Percentiles rank a stretch among this genome's conserved stretches.
Evolutionary conservation across 2,888 invertebrate genomes (phyloP).

Genomic region (Stratiomys singularior): DNA sequence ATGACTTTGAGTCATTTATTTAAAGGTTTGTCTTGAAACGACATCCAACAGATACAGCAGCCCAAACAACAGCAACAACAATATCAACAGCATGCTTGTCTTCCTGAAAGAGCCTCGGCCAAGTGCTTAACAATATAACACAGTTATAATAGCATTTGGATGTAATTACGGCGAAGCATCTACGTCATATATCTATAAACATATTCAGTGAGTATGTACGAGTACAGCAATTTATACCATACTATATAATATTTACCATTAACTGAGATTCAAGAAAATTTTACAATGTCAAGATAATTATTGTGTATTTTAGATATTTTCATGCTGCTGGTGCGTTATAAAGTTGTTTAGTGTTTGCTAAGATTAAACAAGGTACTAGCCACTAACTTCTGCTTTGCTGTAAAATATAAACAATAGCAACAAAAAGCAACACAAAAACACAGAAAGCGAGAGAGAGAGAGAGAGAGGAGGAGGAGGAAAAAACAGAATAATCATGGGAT

Average conservation of each 20-base stretch:
- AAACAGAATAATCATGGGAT: too few relatives aligned
- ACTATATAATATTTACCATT: slow-evolving; percentile 27
- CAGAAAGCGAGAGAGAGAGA: too few relatives aligned
- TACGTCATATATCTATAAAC: neutral
- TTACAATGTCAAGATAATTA: slow-evolving; percentile 20
- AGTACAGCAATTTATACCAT: too few relatives aligned
- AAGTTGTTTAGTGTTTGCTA: slow-evolving; percentile 17
- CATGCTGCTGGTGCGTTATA: neutral
- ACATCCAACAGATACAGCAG: neutral
- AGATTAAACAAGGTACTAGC: slow-evolving; percentile 4
- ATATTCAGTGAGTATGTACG: too few relatives aligned
- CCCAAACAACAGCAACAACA: neutral
- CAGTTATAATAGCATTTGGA: neutral
- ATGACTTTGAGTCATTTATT: slow-evolving; percentile 19
- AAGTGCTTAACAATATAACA: too few relatives aligned
- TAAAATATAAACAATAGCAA: neutral
- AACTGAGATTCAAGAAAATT: slow-evolving; percentile 12
- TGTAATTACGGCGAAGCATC: neutral
- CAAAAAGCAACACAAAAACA: slow-evolving; percentile 4
- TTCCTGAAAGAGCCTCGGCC: neutral
- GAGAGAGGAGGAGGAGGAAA: too few relatives aligned
- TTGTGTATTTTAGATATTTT: slow-evolving; percentile 3
- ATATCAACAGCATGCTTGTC: neutral
- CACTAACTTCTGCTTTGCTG: neutral
- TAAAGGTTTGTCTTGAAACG: neutral